A percentile compares a stretch with the other conserved stretches of the same genome.
Evolutionary conservation across 2,888 invertebrate genomes (phyloP).

Genomic region (Sinodicranocentrus sp.): DNA sequence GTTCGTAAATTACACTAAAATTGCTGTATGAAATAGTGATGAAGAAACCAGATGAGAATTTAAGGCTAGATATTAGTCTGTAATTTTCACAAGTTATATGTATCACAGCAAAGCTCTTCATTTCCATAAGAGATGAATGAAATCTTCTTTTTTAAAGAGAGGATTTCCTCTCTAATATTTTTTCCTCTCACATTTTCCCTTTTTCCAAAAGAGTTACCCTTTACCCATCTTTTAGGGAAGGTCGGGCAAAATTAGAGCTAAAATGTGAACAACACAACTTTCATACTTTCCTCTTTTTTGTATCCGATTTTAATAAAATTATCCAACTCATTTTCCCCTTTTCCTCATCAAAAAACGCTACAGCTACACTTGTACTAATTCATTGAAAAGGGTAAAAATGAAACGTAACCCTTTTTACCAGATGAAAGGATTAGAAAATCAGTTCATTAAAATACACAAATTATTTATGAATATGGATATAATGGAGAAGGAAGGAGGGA

Average conservation of each 20-base stretch:
- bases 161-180: not conserved
- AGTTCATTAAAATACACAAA: conserved; percentile 14
- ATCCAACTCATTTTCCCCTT: conserved; percentile 62
- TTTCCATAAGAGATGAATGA: not conserved
- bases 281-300: too few relatives aligned
- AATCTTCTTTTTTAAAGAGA: not conserved
- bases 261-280: too few relatives aligned
- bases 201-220: too few relatives aligned
- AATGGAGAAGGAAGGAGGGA: not conserved
- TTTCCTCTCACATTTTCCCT: too few relatives aligned
- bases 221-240: too few relatives aligned
- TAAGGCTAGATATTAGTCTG: not conserved
- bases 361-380: too few relatives aligned
- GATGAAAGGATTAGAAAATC: conserved; percentile 11
- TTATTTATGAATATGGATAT: not conserved
- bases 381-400: not conserved
- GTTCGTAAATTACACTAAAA: not conserved
- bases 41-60: not conserved
- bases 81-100: not conserved
- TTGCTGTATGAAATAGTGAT: not conserved
- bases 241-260: not conserved
- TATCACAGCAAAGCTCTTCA: not conserved
- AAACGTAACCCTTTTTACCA: not conserved
- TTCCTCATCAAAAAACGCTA: conserved; percentile 23
- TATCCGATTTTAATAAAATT: conserved; percentile 51